These are phyloP conservation scores for Condylura cristata DNA, from an alignment of 2,113 vertebrate species.

Conservation along the genomic window DNA sequence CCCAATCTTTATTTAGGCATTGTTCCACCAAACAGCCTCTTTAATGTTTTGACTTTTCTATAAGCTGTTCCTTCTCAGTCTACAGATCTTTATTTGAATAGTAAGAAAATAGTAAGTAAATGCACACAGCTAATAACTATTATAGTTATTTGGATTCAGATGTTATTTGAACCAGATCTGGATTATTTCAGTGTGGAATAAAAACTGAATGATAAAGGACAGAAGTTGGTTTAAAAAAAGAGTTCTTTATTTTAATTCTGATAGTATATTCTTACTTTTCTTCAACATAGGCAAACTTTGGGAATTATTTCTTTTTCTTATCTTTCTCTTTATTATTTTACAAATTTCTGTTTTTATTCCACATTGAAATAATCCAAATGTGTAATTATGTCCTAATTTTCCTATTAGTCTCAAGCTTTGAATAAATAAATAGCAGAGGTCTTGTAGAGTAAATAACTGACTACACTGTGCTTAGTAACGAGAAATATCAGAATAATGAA, in stretches of 20 bases:
- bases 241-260: neutral
- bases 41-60: neutral
- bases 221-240: too few species aligned
- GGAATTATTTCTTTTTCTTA: neutral
- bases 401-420: neutral
- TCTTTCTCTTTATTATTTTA: too few species aligned
- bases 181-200: too few species aligned
- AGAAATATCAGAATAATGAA: neutral
- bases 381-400: neutral
- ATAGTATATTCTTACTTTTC: neutral
- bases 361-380: neutral
- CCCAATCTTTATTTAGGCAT: neutral
- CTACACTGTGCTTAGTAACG: neutral
- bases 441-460: neutral
- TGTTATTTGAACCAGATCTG: too few species aligned
- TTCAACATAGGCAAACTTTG: neutral
- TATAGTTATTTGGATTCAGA: too few species aligned
- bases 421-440: neutral
- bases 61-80: neutral
- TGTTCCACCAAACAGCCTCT: neutral
- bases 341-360: neutral
- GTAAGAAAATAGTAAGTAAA: too few species aligned
- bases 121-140: too few species aligned
- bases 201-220: too few species aligned
- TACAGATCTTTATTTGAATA: neutral